These are phyloP conservation scores for Epistrophe eligans DNA, from an alignment of 2,888 invertebrate genomes.

Conservation along the genomic window DNA sequence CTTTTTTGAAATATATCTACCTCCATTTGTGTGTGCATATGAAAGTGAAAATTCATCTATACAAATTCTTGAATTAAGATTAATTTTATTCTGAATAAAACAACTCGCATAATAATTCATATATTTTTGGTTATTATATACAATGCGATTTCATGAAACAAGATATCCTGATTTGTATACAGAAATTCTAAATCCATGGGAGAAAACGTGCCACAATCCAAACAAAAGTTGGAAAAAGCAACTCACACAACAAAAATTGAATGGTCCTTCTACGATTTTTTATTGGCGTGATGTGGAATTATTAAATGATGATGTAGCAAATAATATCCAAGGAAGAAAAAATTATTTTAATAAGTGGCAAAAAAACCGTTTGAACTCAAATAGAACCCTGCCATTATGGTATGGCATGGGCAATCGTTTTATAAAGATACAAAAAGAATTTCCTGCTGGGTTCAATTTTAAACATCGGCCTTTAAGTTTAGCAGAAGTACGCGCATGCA, in stretches of 20 bases:
- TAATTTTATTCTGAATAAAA: background rate
- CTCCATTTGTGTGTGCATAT: too few species aligned
- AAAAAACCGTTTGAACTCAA: conserved; percentile 6
- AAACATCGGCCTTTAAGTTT: conserved; percentile 31
- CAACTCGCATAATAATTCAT: background rate
- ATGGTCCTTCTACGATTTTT: conserved; percentile 29
- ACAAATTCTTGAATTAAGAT: background rate
- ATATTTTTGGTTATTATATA: background rate
- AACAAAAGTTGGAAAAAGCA: conserved; percentile 44
- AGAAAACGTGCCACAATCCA: background rate
- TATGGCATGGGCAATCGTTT: conserved; percentile 48
- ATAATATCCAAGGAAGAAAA: background rate
- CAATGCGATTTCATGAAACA: conserved; percentile 46
- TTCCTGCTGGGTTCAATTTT: conserved; percentile 47
- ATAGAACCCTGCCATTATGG: conserved; percentile 22
- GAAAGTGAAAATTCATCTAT: background rate
- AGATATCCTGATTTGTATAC: conserved; percentile 48
- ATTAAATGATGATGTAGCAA: conserved; percentile 10
- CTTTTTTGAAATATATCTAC: background rate
- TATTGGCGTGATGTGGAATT: conserved; percentile 57
- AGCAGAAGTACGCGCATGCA: conserved; percentile 31
- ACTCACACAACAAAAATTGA: conserved; percentile 34
- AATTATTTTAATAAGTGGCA: conserved; percentile 43
- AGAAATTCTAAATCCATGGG: conserved; percentile 39
- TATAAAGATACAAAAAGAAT: conserved; percentile 40